Base-by-base conservation (phyloP, 2,888 invertebrate genomes). In the Ischnura elegans region DNA sequence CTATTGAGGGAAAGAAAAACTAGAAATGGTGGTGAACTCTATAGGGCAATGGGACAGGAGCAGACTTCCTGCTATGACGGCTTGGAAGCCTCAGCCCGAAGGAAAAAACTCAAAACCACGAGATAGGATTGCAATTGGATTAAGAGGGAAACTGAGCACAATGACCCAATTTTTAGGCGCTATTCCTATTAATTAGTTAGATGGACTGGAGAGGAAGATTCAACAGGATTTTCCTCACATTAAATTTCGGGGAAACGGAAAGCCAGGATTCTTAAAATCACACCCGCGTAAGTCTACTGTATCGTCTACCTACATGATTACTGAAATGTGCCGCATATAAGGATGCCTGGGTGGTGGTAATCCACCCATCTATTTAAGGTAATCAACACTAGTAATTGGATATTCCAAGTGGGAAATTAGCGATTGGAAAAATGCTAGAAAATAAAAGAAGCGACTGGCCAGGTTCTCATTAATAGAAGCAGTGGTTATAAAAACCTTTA, bases 101-200 rank as follows among this genome's bases (percentile, higher is more conserved):
- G 43, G 51, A 51, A 51, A 43, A 25, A 90, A 55, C 6, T n/a
- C n/a, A 43, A 25, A 25, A 45, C 61, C 90, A n/a, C 61, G 36
- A 90, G 66, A 61, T 90, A 42, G 61, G 42, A 76, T 76, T 76
- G 5, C 36, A 76, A 76, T 76, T 76, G 76, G 76, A 76, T 76
- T 76, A 76, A 76, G 76, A 76, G 76, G 10, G 29, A 36, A 76
- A 76, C 25, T 10, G 36, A 76, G 76, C 10, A 36, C 29, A 76
- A 36, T 76, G 76, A 36, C 90, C 61, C 43, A 55, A 90, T 43
- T 42, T 86, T 86, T 86, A 86, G 45, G 86, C 13, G 86, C 25
- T 16, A 90, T 25, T 61, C n/a, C 42, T 61, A 61, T 90, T 55
- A 90, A 90, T 90, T 90, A 90, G 66, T 21, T 55, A 90, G 61